Evolutionary conservation across 2,797 vertebrate species (phyloP).

Genomic region (Petrocephalus schoutedeni): DNA sequence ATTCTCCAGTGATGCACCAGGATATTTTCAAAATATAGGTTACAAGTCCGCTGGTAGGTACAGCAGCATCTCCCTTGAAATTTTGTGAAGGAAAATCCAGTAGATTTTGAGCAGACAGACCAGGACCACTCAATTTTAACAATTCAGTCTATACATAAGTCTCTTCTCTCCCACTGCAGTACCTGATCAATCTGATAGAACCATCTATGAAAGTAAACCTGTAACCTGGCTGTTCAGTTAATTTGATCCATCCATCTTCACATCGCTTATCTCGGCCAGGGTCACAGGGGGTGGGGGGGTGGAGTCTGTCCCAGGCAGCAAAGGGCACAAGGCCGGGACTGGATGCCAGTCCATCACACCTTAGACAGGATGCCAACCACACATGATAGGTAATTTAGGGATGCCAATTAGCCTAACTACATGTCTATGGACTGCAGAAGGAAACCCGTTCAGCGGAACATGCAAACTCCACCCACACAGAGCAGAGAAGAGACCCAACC

Average conservation of each 20-base stretch:
- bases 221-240: background rate
- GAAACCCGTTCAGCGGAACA: background rate
- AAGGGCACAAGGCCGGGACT: background rate
- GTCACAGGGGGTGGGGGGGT: background rate
- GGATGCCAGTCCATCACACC: background rate
- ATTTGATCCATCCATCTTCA: background rate
- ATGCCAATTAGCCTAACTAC: background rate
- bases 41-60: background rate
- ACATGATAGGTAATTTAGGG: background rate
- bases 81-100: background rate
- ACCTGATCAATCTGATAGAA: background rate
- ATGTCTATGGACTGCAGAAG: background rate
- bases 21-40: constrained; percentile 14
- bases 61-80: background rate
- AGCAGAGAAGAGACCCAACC: background rate
- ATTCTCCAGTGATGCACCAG: background rate
- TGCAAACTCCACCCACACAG: background rate
- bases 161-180: background rate
- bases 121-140: background rate
- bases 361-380: background rate
- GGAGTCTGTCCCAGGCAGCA: background rate
- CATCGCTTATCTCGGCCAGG: background rate
- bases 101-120: background rate
- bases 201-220: background rate
- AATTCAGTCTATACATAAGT: background rate